Percentiles rank a stretch among this genome's conserved stretches.
Evolutionary conservation across 53 echinoderm and acorn worm species (phyloP).

Genomic region (Luidia sarsii): DNA sequence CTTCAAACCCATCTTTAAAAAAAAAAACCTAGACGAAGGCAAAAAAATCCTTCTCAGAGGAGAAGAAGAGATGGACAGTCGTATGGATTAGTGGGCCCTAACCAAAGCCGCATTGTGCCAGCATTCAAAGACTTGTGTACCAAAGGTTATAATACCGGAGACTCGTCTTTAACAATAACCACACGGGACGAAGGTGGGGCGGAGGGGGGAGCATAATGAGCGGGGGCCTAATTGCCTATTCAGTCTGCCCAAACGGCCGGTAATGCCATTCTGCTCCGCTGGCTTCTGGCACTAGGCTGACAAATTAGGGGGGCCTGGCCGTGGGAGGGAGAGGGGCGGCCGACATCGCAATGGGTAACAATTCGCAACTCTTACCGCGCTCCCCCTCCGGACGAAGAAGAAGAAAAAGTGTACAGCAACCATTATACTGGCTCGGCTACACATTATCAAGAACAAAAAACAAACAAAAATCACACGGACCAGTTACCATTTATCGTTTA

Average conservation of each 20-base stretch:
- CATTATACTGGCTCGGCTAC: no score
- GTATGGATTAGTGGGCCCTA: conserved; percentile 29
- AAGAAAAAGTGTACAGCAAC: not conserved
- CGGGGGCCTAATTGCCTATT: conserved; percentile 57
- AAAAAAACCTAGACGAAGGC: not conserved
- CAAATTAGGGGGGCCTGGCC: conserved; percentile 29
- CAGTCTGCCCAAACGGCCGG: conserved; percentile 26
- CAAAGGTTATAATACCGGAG: conserved; percentile 27
- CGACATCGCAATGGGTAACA: not conserved
- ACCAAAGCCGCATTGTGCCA: conserved; percentile 28
- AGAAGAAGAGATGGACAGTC: conserved; percentile 34
- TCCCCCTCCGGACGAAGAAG: no score
- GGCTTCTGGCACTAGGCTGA: conserved; percentile 37
- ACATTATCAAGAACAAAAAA: no score
- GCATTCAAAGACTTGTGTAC: conserved; percentile 36
- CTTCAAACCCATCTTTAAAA: not conserved
- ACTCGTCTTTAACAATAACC: conserved; percentile 25
- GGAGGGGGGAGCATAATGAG: conserved; percentile 36
- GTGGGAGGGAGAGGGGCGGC: not conserved
- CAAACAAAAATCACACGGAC: not conserved
- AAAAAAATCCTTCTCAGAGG: conserved; percentile 25
- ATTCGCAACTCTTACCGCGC: not conserved
- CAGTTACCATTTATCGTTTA: not conserved
- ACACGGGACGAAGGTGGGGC: conserved; percentile 1
- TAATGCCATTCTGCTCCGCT: conserved; percentile 13